These are phyloP conservation scores for Microplitis mediator DNA, from an alignment of 1,140 invertebrate species.

Conservation along the genomic window DNA sequence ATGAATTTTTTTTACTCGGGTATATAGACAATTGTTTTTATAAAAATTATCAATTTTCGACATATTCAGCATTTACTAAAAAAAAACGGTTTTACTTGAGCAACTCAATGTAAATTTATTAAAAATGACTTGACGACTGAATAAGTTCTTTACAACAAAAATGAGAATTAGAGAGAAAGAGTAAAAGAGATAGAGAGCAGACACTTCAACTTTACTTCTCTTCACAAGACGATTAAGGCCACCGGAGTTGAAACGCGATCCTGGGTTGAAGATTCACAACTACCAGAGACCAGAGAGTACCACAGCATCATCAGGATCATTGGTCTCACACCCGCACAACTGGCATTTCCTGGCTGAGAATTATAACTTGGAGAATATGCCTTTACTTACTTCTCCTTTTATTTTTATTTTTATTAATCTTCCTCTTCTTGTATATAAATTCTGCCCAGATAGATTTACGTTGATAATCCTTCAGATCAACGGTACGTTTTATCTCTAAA, in stretches of 20 bases:
- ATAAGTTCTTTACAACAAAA: not conserved
- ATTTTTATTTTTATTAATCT: not conserved
- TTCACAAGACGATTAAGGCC: constrained; percentile 40
- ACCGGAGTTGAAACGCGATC: constrained; percentile 49
- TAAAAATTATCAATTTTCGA: no score
- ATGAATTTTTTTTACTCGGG: no score
- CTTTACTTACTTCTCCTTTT: no score
- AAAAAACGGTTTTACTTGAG: no score
- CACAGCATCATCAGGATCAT: constrained; percentile 3
- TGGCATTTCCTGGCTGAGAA: constrained; percentile 21
- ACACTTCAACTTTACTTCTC: not conserved
- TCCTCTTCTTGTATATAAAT: not conserved
- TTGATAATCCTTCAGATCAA: constrained; percentile 15
- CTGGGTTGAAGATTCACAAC: not conserved
- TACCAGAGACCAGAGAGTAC: no score
- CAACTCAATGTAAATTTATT: no score
- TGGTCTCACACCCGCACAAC: constrained; percentile 18
- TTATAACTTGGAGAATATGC: not conserved
- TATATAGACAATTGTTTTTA: no score
- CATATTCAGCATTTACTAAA: no score
- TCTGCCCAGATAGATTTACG: constrained; percentile 4
- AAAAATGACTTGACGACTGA: no score
- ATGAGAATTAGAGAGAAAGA: not conserved
- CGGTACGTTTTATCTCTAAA: constrained; percentile 23
- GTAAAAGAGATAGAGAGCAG: not conserved